Evolutionary conservation across 1,140 invertebrate species (phyloP).

Genomic region (Tribolium madens): DNA sequence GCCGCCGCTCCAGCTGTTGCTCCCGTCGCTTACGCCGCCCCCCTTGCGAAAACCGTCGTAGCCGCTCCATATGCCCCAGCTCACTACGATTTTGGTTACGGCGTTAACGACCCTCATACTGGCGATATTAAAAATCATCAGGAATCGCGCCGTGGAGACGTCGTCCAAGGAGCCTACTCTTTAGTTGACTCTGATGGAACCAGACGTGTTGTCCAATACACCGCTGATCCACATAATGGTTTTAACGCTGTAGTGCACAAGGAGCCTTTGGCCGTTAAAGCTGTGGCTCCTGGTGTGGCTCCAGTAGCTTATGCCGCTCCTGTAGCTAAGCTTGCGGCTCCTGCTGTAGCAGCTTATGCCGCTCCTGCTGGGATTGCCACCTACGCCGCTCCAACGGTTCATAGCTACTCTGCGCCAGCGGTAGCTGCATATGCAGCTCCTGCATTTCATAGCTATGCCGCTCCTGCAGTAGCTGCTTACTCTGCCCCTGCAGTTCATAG

Average conservation of each 20-base stretch:
- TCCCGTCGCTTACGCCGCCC: conserved; percentile 60
- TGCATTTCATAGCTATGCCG: conserved; percentile 18
- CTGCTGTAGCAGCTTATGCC: not conserved
- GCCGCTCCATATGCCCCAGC: conserved; percentile 61
- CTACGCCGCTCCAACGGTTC: conserved; percentile 36
- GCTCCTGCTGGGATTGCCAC: not conserved
- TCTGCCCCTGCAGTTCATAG: conserved; percentile 29
- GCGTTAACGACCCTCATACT: conserved; percentile 68
- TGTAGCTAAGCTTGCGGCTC: not conserved
- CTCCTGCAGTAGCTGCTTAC: conserved; percentile 13
- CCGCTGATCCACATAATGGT: conserved; percentile 67
- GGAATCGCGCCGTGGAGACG: conserved; percentile 56
- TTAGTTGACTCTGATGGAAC: conserved; percentile 70
- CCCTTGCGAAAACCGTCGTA: conserved; percentile 55
- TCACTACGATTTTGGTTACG: conserved; percentile 55
- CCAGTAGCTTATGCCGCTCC: conserved; percentile 8
- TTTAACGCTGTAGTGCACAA: conserved; percentile 67
- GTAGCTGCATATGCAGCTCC: conserved; percentile 24
- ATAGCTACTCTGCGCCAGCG: conserved; percentile 15
- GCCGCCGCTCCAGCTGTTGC: conserved; percentile 35
- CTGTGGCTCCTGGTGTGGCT: conserved; percentile 55
- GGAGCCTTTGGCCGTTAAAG: conserved; percentile 58
- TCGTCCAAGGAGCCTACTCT: conserved; percentile 57
- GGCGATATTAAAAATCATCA: conserved; percentile 60
- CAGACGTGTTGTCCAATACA: conserved; percentile 68